phyloP scores from a whole-genome alignment of 2,113 vertebrate genomes.

The Erinaceus europaeus region DNA sequence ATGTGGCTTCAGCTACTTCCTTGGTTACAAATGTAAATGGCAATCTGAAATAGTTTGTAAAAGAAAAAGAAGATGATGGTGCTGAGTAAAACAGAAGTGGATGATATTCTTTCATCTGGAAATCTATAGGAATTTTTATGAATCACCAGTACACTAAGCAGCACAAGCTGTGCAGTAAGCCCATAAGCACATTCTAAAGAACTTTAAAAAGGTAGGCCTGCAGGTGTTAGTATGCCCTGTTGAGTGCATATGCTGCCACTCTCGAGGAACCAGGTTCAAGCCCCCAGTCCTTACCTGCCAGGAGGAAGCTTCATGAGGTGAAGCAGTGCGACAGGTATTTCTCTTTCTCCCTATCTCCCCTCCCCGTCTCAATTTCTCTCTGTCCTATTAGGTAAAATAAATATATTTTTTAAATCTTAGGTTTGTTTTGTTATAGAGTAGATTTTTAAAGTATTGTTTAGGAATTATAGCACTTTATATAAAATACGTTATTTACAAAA shows the following conservation, averaged over 20 bases:
- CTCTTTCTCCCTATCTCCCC: no score
- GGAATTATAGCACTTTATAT: background rate
- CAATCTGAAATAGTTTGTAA: constrained; percentile 81
- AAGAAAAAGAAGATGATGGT: background rate
- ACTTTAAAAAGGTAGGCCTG: background rate
- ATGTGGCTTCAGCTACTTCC: constrained; percentile 96
- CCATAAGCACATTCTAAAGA: background rate
- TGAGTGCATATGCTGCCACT: no score
- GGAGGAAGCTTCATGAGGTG: no score
- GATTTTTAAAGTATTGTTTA: background rate
- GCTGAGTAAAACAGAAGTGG: background rate
- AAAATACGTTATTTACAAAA: background rate
- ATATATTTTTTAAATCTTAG: no score
- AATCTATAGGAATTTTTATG: background rate
- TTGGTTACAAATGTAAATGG: constrained; percentile 97
- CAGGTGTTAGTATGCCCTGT: no score
- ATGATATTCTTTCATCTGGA: background rate
- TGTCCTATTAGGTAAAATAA: no score
- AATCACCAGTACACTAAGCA: background rate
- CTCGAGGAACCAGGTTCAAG: no score
- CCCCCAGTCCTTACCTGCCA: no score
- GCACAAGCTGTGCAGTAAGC: background rate
- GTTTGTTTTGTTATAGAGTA: background rate
- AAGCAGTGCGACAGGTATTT: no score
- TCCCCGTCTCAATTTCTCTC: no score